Evolutionary conservation across 2,113 vertebrate genomes (phyloP), one percentile per base, ranked within the genome.

Genomic region (Antechinus flavipes): DNA sequence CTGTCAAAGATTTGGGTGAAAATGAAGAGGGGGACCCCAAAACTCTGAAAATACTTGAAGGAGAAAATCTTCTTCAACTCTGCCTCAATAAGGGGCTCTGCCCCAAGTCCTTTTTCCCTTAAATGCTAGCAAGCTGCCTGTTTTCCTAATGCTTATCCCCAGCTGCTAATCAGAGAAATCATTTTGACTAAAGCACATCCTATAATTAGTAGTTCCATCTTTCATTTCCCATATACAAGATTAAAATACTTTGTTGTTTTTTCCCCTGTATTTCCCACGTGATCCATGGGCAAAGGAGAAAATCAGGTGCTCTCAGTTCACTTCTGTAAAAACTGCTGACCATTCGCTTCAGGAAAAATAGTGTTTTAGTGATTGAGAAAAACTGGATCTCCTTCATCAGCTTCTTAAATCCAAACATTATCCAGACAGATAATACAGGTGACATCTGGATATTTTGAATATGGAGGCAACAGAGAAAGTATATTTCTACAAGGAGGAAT

Each of bases 351-450:
- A 42, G 46, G 68, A 55, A 7, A 42, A 94, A 5, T 26, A 54
- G 12, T 54, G 89, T 42, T 25, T 9, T 26, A 27, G 1, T 30
- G 22, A 42, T 46, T 76, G 89, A 95, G 22, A 47, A 61, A 93
- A 50, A 35, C 5, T 94, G 91, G 35, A 30, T 47, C 91, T 96
- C 92, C 89, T 93, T 89, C 11, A 89, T 92, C 92, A 49, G 0
- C 92, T 94, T 55, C 90, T 96, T 94, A 90, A 91, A n/a, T 93
- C 24, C 26, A 54, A 96, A 91, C 55, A 53, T 84, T 96, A 42
- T 90, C 90, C n/a, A 61, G 91, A 49, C 27, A 55, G 76, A 55
- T 91, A 47, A 61, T 91, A 47, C 52, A 94, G 9, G 90, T 91
- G 91, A 96, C 76, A 0, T 5, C 30, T 25, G 42, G 91, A 76